Conservation (phyloP, 2,888 invertebrate genomes). For the Chironomus tentans region DNA sequence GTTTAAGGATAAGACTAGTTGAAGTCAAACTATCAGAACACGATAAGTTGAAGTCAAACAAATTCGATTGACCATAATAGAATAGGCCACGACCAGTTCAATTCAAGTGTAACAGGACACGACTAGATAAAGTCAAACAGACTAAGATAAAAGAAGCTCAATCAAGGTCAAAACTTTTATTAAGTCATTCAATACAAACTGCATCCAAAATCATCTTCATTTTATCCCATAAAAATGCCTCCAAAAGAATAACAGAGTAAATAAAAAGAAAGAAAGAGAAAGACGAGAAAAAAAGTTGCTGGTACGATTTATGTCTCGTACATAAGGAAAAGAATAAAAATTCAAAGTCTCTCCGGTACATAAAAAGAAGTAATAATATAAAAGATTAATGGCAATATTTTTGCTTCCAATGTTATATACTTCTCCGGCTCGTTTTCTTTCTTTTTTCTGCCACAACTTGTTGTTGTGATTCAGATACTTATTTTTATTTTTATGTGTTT, state of each 20-base stretch:
- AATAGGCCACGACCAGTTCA: no score
- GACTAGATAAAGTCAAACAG: no score
- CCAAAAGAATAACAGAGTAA: not conserved
- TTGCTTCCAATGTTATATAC: slow-evolving; percentile 23
- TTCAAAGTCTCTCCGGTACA: slow-evolving; percentile 21
- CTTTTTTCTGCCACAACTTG: slow-evolving; percentile 10
- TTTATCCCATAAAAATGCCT: no score
- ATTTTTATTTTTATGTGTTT: slow-evolving; percentile 26
- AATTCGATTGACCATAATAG: no score
- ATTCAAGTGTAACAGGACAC: no score
- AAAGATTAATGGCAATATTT: slow-evolving; percentile 26
- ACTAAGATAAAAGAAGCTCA: no score
- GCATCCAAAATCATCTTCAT: no score
- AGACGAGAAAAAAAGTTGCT: not conserved
- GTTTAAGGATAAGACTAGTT: no score
- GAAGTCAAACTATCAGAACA: no score
- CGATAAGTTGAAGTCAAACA: no score
- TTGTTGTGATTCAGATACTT: slow-evolving; percentile 26
- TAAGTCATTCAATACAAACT: not conserved
- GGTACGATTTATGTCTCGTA: slow-evolving; percentile 18
- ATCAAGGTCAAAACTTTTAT: no score
- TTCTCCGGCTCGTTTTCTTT: not conserved
- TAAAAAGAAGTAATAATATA: slow-evolving; percentile 24
- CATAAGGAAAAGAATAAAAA: slow-evolving; percentile 21
- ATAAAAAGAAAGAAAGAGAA: not conserved